Conservation (phyloP, 2,888 invertebrate species). For the Pristionchus maxplancki region DNA sequence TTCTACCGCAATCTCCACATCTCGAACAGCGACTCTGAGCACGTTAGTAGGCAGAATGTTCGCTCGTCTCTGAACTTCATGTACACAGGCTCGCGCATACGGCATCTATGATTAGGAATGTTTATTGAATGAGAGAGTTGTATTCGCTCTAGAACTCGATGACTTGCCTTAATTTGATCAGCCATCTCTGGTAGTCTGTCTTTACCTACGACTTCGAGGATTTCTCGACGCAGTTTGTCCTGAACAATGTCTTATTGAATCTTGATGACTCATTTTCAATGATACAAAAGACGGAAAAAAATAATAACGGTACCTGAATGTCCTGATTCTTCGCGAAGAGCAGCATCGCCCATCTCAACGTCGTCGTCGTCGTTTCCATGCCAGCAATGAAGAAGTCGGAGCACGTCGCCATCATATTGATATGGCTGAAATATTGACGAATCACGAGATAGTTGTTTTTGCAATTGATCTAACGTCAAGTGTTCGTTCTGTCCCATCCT, state of each 20-base stretch:
- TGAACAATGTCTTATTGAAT: no score
- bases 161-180: not conserved
- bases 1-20: not conserved
- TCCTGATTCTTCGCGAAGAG: not conserved
- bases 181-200: not conserved
- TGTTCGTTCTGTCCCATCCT: not conserved
- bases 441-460: not conserved
- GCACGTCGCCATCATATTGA: not conserved
- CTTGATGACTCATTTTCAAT: no score
- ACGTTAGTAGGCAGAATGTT: slow-evolving; percentile 11
- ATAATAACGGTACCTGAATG: not conserved
- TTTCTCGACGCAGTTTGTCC: not conserved
- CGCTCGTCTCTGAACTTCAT: not conserved
- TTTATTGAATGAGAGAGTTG: not conserved
- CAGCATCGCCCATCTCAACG: slow-evolving; percentile 34
- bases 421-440: not conserved
- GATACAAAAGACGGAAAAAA: no score
- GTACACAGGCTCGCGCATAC: not conserved
- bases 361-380: slow-evolving; percentile 5
- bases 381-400: slow-evolving; percentile 23
- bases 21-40: not conserved
- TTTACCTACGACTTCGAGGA: not conserved
- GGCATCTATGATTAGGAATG: not conserved
- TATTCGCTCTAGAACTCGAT: not conserved
- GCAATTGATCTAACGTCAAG: not conserved